These are phyloP conservation scores for Gorilla gorilla DNA, from an alignment of 2,113 vertebrate species.

Conservation along the genomic window DNA sequence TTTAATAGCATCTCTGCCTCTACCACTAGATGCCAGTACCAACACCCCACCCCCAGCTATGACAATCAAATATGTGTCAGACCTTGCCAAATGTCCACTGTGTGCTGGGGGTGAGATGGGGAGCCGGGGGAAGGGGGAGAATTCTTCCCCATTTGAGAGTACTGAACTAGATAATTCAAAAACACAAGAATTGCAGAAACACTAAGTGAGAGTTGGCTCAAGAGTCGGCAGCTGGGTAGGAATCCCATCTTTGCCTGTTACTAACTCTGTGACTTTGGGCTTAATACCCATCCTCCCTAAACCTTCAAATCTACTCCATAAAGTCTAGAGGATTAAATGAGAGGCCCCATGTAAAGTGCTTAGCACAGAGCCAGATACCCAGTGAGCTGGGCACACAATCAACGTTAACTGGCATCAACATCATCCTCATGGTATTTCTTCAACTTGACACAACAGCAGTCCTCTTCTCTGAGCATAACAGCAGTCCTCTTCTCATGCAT, in stretches of 20 bases:
- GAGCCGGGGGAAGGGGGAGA: not conserved
- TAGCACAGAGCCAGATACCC: not conserved
- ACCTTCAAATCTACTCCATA: not conserved
- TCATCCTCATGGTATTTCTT: not conserved
- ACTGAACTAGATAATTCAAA: not conserved
- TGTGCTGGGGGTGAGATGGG: accelerated
- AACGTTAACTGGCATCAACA: accelerated
- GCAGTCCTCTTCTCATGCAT: not conserved
- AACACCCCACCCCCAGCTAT: accelerated
- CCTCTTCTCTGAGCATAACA: too few relatives aligned
- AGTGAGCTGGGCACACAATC: accelerated
- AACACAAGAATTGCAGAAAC: not conserved
- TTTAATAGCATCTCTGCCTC: not conserved
- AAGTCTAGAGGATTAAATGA: not conserved
- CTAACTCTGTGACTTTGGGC: not conserved
- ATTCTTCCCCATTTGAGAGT: not conserved
- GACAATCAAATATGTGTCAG: not conserved
- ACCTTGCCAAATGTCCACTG: not conserved
- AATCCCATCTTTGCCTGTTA: not conserved
- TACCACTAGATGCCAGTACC: not conserved
- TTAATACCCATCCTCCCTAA: not conserved
- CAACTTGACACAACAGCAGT: not conserved
- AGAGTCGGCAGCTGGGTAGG: not conserved
- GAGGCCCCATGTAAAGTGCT: not conserved
- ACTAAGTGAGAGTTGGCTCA: not conserved